Conservation (phyloP, 2,888 invertebrate genomes). For the Melieria omissa region DNA sequence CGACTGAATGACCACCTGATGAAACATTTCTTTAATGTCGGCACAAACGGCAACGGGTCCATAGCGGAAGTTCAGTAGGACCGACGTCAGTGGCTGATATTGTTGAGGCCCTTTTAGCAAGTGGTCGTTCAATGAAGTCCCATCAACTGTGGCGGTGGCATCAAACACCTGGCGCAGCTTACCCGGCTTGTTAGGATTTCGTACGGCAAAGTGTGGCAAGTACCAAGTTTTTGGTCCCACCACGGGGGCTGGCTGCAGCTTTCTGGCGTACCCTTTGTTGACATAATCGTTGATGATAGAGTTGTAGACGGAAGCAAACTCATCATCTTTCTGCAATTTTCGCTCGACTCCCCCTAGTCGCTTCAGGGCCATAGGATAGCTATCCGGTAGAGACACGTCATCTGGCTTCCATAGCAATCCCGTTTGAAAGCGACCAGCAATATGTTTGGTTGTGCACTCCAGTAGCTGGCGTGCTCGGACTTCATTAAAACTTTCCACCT, state of each 20-base stretch:
- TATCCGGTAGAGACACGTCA: conserved; percentile 20
- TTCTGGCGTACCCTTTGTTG: background rate
- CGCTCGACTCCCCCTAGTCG: conserved; percentile 26
- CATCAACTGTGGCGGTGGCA: conserved; percentile 51
- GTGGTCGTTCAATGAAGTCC: conserved; percentile 42
- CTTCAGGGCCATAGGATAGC: conserved; percentile 31
- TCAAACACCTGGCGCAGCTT: conserved; percentile 54
- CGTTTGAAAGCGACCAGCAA: conserved; percentile 37
- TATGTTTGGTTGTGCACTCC: conserved; percentile 1
- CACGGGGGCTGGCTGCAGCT: background rate
- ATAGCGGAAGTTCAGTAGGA: conserved; percentile 46
- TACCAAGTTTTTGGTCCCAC: conserved; percentile 46
- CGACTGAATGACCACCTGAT: conserved; percentile 48
- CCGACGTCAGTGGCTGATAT: conserved; percentile 52
- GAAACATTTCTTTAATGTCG: conserved; percentile 49
- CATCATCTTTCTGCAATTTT: conserved; percentile 21
- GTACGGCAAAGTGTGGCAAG: conserved; percentile 51
- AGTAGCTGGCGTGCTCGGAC: conserved; percentile 22
- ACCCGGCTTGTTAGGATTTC: conserved; percentile 51
- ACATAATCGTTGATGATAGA: background rate
- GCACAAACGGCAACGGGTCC: conserved; percentile 46
- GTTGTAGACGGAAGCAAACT: conserved; percentile 16
- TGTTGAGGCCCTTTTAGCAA: conserved; percentile 54
- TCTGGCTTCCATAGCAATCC: conserved; percentile 34
- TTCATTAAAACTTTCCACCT: conserved; percentile 15